Evolutionary conservation across 1,140 invertebrate species (phyloP).

Genomic region (Hyles vespertilio): DNA sequence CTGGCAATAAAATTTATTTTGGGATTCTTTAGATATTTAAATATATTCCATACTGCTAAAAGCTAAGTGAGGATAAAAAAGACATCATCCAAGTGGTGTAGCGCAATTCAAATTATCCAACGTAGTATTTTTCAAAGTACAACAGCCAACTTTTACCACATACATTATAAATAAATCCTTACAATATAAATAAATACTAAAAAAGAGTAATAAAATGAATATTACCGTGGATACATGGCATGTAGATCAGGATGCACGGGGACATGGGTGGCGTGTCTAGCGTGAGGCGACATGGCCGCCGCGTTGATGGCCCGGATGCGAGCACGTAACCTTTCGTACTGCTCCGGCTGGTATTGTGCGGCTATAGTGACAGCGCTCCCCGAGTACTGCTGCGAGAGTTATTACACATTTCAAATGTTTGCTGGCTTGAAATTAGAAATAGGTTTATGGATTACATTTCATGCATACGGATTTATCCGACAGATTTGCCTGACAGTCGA

Average conservation of each 20-base stretch:
- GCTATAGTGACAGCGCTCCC: conserved; percentile 94
- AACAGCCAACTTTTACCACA: not conserved
- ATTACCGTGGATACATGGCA: conserved; percentile 58
- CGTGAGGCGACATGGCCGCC: conserved; percentile 49
- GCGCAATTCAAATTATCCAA: too few species aligned
- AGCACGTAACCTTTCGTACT: conserved; percentile 98
- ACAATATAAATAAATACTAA: not conserved
- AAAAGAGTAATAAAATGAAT: not conserved
- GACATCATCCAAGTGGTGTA: too few species aligned
- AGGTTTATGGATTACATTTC: too few species aligned
- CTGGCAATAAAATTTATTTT: too few species aligned
- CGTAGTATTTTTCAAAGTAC: too few species aligned
- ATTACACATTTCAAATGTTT: not conserved
- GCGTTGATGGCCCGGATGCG: conserved; percentile 96
- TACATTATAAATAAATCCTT: not conserved
- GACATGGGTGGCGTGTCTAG: conserved; percentile 40
- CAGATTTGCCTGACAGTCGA: too few species aligned
- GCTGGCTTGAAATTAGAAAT: too few species aligned
- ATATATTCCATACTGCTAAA: too few species aligned
- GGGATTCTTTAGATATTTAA: too few species aligned
- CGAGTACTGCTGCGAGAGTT: conserved; percentile 52
- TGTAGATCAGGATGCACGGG: conserved; percentile 62
- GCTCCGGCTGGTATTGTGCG: conserved; percentile 98
- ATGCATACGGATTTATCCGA: too few species aligned
- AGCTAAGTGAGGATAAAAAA: too few species aligned